Evolutionary conservation across 1,140 invertebrate species (phyloP), one percentile per base, ranked within the genome.

Genomic region (Drosophila sproati): DNA sequence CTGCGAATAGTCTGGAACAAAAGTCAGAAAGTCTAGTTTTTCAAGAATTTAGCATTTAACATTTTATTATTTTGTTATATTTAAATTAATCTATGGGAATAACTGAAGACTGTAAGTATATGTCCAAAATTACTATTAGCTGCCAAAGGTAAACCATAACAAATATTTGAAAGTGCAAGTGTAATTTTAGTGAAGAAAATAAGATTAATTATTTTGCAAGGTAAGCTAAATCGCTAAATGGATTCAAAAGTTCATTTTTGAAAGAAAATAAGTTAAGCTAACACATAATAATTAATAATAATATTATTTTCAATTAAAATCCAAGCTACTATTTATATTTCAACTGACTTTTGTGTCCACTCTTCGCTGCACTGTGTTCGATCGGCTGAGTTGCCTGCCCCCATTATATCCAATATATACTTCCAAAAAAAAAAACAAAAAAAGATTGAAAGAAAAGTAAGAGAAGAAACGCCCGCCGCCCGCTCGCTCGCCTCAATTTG

Each of bases 281-380:
- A 20, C 20, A 20, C 7, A 10, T 41, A 10, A 10, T 41, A 41
- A 3, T 10, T 3, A n/a, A 41, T 41, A n/a, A 2, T 41, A 2
- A 10, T 41, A 10, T 43, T 39, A 7, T 10, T 47, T 47, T 47
- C 12, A 6, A 20, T 20, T 20, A 0, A 20, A 20, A 20, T 20
- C 20, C 20, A 20, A 20, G 20, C 20, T 20, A 20, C 1, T 47
- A n/a, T 48, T 28, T 29, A 48, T 2, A 12, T 51, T 29, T 51
- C 20, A 20, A 20, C 20, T 20, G 20, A 20, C 20, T 20, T 20
- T 20, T 20, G 20, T n/a, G 50, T 10, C 6, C 28, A 39, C 6
- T 51, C n/a, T 68, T 51, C 37, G 47, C 32, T 61, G 37, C 66
- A 61, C 47, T 69, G 31, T 55, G 34, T 20, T 20, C 50, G 3